These are phyloP conservation scores for Phlogophora meticulosa DNA, from an alignment of 2,888 invertebrate genomes.

Conservation along the genomic window DNA sequence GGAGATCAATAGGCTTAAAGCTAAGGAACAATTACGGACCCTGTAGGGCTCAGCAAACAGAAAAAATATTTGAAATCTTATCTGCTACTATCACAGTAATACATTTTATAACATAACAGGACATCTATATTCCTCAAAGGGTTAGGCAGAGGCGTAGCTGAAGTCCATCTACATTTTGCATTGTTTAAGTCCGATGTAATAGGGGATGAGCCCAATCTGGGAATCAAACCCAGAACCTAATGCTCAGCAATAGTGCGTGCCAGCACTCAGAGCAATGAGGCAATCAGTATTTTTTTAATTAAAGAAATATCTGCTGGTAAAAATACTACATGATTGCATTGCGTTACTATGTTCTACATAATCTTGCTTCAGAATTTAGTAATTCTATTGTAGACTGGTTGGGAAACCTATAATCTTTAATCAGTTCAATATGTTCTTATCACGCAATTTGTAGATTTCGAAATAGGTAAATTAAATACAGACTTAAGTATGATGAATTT, in stretches of 20 bases:
- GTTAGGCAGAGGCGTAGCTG: no score
- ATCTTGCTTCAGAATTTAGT: conserved; percentile 51
- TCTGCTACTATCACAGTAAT: neutral
- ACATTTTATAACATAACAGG: neutral
- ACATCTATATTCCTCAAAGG: no score
- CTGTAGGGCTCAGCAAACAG: no score
- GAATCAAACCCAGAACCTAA: no score
- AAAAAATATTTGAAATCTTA: conserved; percentile 12
- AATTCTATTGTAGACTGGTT: conserved; percentile 44
- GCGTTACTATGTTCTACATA: conserved; percentile 10
- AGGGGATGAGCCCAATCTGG: no score
- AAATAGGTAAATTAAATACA: conserved; percentile 32
- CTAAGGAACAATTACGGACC: no score
- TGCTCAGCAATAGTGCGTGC: no score
- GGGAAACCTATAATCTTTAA: conserved; percentile 48
- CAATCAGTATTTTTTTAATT: no score
- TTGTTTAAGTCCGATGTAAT: no score
- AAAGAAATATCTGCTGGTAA: neutral
- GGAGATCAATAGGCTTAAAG: no score
- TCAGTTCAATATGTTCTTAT: conserved; percentile 57
- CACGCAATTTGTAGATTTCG: conserved; percentile 50
- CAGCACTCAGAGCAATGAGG: no score
- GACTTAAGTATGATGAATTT: conserved; percentile 25
- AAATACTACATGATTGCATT: conserved; percentile 14
- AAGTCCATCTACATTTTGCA: no score